Evolutionary conservation across 2,113 vertebrate species (phyloP), one percentile per base, ranked within the genome.

Genomic region (Mystacornis crossleyi): DNA sequence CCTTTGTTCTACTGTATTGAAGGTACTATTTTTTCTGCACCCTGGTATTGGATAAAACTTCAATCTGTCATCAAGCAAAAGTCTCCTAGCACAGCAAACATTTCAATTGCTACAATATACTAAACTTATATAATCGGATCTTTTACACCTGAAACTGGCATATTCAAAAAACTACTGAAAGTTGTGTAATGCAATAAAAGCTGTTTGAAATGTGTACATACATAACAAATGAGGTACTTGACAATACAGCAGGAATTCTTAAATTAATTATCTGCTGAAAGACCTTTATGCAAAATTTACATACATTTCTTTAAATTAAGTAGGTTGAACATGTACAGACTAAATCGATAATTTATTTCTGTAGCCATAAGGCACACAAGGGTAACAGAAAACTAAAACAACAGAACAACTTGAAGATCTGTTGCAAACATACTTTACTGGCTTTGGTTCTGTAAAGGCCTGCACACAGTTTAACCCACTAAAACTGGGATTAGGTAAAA

Each of bases 1-100:
- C 92, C 95, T 97, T 93, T 96, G 93, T 95, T 94, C 95, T 95
- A 77, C 92, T 55, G 81, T 91, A 94, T 48, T 57, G 81, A 97
- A 96, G 96, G 97, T 93, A 54, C 80, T 90, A 88, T 75, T 85
- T 78, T 34, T 85, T 93, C 96, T 91, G 96, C 96, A 94, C 90
- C 50, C 74, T 93, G 96, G 95, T 96, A 85, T 94, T 89, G 65
- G 97, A 94, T 95, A 94, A 96, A 89, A 51, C 14, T 42, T 93
- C 48, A 89, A 7, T 26, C 47, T 20, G 14, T 14, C 69, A 83
- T 36, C 62, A 83, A 45, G 25, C 40, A 43, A 47, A 64, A 61
- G 23, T 33, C 17, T 62, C 28, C 33, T 15, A 60, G 48, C 42
- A 57, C 16, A 75, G 43, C 19, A 87, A 93, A 74, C 34, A 51